Conservation (phyloP, 2,888 invertebrate species). For the Catocala nupta region DNA sequence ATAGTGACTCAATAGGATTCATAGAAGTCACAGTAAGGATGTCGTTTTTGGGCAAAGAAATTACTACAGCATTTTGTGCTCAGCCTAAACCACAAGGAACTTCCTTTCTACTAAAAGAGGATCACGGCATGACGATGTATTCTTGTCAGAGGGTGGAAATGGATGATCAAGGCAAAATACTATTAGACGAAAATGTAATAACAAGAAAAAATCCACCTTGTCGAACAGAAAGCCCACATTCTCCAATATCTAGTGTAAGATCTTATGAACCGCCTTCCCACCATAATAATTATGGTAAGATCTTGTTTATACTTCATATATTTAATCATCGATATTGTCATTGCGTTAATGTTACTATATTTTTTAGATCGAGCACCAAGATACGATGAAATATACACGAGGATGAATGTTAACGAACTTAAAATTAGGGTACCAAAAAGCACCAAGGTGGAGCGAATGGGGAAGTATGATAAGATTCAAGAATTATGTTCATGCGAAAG, state of each 20-base stretch:
- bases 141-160: constrained; percentile 83
- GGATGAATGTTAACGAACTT: constrained; percentile 80
- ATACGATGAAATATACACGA: constrained; percentile 81
- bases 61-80: constrained; percentile 78
- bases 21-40: constrained; percentile 78
- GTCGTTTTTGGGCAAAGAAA: constrained; percentile 83
- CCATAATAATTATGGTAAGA: constrained; percentile 53
- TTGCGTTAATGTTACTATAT: neutral
- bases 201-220: constrained; percentile 57
- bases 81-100: constrained; percentile 70
- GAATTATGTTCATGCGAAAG: constrained; percentile 78
- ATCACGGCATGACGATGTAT: constrained; percentile 80
- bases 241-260: constrained; percentile 60
- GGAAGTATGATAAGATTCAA: constrained; percentile 76
- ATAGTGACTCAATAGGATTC: constrained; percentile 75
- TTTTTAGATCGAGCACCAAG: constrained; percentile 64
- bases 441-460: constrained; percentile 71
- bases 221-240: constrained; percentile 60
- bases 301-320: neutral
- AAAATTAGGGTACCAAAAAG: constrained; percentile 81
- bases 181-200: constrained; percentile 76
- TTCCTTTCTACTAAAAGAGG: constrained; percentile 71
- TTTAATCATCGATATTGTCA: neutral
- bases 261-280: constrained; percentile 45
- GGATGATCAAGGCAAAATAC: constrained; percentile 80